A percentile compares a stretch with the other conserved stretches of the same genome.
These are phyloP conservation scores for Pachycephus smyrnensis DNA, from an alignment of 2,888 invertebrate species.

Conservation along the genomic window DNA sequence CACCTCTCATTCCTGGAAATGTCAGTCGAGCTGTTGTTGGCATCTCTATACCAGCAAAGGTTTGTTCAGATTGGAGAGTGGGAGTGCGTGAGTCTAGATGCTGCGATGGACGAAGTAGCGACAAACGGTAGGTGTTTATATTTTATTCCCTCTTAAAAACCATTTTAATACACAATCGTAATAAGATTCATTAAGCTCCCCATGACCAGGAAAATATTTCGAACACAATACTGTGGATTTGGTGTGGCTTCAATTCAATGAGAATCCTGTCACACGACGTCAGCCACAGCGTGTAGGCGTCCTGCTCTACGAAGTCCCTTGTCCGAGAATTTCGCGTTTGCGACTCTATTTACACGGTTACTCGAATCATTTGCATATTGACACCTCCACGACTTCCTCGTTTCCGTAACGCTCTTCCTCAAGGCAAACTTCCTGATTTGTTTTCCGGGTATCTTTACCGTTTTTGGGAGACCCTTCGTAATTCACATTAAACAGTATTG, in stretches of 20 bases:
- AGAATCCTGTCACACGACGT: conserved; percentile 16
- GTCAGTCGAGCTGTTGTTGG: conserved; percentile 8
- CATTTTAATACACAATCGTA: background rate
- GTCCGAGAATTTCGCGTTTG: conserved; percentile 39
- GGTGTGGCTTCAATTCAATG: conserved; percentile 3
- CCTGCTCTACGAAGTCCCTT: conserved; percentile 47
- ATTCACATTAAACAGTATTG: conserved; percentile 22
- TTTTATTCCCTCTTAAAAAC: background rate
- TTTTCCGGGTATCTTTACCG: background rate
- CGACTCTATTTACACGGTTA: conserved; percentile 39
- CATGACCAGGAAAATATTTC: background rate
- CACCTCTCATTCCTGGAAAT: background rate
- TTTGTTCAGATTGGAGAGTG: conserved; percentile 19
- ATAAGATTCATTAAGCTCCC: background rate
- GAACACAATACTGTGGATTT: background rate
- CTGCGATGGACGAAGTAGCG: conserved; percentile 60
- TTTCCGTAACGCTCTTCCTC: background rate
- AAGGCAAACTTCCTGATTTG: background rate
- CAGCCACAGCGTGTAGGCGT: conserved; percentile 55
- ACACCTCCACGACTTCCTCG: conserved; percentile 1
- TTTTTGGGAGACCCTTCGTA: background rate
- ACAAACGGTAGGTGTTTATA: conserved; percentile 52
- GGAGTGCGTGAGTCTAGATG: conserved; percentile 45
- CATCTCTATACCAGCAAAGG: background rate
- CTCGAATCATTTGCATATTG: conserved; percentile 15